Evolutionary conservation across 2,888 invertebrate genomes (phyloP), one percentile per base, ranked within the genome.

Genomic region (Hydropsyche betteni): DNA sequence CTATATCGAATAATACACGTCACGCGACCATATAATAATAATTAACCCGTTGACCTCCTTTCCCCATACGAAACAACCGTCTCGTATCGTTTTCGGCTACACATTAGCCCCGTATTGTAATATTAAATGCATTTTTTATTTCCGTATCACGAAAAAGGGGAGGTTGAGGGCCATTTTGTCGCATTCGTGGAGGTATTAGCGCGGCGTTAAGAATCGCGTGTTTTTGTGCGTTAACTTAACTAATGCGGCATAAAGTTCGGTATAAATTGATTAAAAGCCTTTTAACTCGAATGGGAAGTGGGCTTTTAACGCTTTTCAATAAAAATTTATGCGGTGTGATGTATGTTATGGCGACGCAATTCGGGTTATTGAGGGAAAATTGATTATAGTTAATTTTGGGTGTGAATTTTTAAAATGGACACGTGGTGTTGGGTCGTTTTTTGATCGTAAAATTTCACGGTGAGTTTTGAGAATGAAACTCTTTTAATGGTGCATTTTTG

Each of bases 41-140:
- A 64, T 64, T 64, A 64, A 64, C 64, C 64, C 64, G 64, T 64
- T 64, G 64, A 64, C 64, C 64, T 36, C 12, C 64, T 64, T 64
- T 64, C 34, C 34, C n/a, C 33, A 55, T 14, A 55, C 6, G n/a
- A 51, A 51, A 51, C 55, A n/a, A 6, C 12, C 16, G 55, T 55
- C 16, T 12, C 55, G 1, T n/a, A 12, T n/a, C 7, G 14, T 36
- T 10, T 12, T 64, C 12, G 7, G 53, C 12, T 16, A 53, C 14
- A 53, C 14, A 14, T 53, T 53, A 5, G 12, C 14, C 14, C 24
- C 2, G 24, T 24, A 24, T 24, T 53, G 5, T 53, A 5, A 16
- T 53, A 16, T 12, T 53, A 53, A 14, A 14, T 51, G 12, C 14
- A 53, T 53, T 53, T 53, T 53, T 53, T 6, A 53, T 53, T 5